Base-by-base conservation (phyloP, 2,888 invertebrate species). In the Trichogramma evanescens region DNA sequence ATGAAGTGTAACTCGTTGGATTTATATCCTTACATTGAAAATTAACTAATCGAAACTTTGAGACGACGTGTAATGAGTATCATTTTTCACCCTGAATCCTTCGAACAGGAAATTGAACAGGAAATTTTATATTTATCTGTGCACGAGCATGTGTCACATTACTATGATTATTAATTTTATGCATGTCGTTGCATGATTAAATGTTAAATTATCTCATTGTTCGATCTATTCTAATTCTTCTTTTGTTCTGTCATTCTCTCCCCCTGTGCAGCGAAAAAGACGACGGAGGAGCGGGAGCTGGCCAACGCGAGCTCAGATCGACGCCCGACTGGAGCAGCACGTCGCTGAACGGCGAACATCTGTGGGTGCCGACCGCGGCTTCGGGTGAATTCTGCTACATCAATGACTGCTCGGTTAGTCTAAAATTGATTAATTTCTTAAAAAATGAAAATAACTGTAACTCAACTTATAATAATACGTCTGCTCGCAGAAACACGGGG, bases 321-420 rank as follows among this genome's bases (percentile, higher is more conserved):
- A 91, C 91, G 49, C 92, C 93, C 13, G 93, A 93, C 79, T 94
- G 93, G 93, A 84, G 87, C 63, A 91, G 91, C 72, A 80, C 82
- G 59, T 94, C 95, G n/a, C 80, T 90, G 72, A 93, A 91, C 78
- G 93, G 93, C 45, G 95, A 95, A 74, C 95, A 96, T 79, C 86
- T 93, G 68, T 96, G 95, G 95, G 86, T 91, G 66, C 89, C 93
- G 63, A 91, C 93, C 58, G 91, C 92, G 60, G 91, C 90, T 59
- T 95, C 95, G 54, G 94, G 94, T 39, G 95, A 96, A 80, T 89
- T 93, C 78, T 96, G 96, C 80, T 95, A 95, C 78, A 89, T 93
- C 58, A 92, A 91, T 68, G 93, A 94, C 74, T 96, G 95, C 78
- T 86, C 88, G 81, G 92, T 92, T 79, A 82, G 83, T 80, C 50